Conservation (phyloP, 2,888 invertebrate genomes). For the Cybosia mesomella region DNA sequence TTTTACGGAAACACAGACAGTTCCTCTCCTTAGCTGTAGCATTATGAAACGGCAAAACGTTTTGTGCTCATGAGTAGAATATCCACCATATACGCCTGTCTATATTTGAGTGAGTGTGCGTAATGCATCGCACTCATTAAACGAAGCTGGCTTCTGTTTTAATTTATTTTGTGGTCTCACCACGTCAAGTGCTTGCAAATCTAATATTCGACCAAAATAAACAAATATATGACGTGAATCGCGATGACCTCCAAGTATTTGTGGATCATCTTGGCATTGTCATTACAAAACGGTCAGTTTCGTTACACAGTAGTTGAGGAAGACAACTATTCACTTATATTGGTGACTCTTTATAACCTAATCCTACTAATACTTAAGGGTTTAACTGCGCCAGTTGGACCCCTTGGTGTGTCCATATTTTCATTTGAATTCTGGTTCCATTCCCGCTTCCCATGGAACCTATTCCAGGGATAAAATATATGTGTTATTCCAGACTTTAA, state of each 20-base stretch:
- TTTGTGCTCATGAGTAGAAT: too few relatives aligned
- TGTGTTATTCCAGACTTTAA: too few relatives aligned
- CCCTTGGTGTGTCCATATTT: too few relatives aligned
- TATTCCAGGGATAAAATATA: too few relatives aligned
- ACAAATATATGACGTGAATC: constrained; percentile 31
- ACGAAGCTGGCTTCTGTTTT: background rate
- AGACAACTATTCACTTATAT: background rate
- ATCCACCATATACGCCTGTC: background rate
- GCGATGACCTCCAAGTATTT: constrained; percentile 40
- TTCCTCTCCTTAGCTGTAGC: too few relatives aligned
- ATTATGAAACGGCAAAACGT: too few relatives aligned
- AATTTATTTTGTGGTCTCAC: background rate
- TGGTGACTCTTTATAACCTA: background rate
- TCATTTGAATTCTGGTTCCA: too few relatives aligned
- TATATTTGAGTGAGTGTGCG: background rate
- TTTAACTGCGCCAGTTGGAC: too few relatives aligned
- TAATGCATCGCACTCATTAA: background rate
- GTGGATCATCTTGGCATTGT: constrained; percentile 41
- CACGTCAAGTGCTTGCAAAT: constrained; percentile 8
- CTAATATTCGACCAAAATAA: constrained; percentile 29
- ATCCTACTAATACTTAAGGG: too few relatives aligned
- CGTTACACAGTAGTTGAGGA: constrained; percentile 1
- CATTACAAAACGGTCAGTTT: constrained; percentile 22
- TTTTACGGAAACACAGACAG: too few relatives aligned
- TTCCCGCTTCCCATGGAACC: too few relatives aligned